Base-by-base conservation (phyloP, 2,797 vertebrate species). In the Rhynchonycteris naso region DNA sequence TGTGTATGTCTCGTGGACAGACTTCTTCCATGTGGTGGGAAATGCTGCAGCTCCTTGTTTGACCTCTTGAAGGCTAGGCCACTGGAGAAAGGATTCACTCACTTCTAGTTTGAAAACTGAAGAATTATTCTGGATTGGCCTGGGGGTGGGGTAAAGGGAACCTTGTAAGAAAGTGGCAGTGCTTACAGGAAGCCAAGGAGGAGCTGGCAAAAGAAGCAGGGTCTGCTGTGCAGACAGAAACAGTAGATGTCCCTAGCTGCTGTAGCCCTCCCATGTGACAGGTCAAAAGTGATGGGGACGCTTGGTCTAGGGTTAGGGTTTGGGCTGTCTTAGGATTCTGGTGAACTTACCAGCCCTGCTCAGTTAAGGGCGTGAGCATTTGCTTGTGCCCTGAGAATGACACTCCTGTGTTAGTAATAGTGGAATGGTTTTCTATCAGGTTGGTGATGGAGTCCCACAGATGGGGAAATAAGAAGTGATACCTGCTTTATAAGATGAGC, bases 391-490 rank as follows among this genome's bases (percentile, higher is more conserved):
- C 15, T 88, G 33, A 12, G 43, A 22, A 33, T 88, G 59, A 47
- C 5, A 19, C 38, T 38, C 21, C 52, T 72, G 13, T 54, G 66
- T 66, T 58, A 59, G 58, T 43, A 71, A 12, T 14, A 30, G 47
- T 14, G 3, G 30, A 52, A 2, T 33, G 65, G 65, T 82, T 95
- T 94, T 87, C 66, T 79, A 1, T 76, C 38, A 15, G 7, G 28
- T 71, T 3, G 1, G 61, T n/a, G 24, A 38, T 83, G n/a, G 56
- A 52, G 24, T 69, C 56, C 69, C 15, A n/a, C 79, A 74, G 38
- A 38, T 89, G 65, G 65, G 59, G 83, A 83, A 91, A 50, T 66
- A 59, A 71, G n/a, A 75, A 87, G 75, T 90, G 90, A 81, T 38
- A 16, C 79, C 71, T 56, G 35, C 66, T 68, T 83, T 76, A 26